Evolutionary conservation across 2,113 vertebrate species (phyloP).

Genomic region (Peromyscus maniculatus): DNA sequence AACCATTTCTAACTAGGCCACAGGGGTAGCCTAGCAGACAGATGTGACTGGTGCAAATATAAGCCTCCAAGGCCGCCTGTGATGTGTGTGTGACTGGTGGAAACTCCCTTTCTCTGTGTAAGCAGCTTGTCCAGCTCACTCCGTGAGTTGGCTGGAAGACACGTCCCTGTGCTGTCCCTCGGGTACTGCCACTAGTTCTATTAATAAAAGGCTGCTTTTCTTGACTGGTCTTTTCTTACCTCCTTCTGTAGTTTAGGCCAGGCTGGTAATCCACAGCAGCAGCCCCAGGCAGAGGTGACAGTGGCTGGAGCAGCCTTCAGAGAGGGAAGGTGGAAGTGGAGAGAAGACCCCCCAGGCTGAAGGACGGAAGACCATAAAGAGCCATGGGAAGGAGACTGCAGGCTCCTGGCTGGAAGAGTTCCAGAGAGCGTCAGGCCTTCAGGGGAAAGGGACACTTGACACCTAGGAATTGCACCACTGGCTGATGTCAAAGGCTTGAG

Average conservation of each 20-base stretch:
- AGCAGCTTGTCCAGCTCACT: background rate
- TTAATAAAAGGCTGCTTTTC: background rate
- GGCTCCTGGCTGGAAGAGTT: background rate
- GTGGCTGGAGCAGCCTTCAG: background rate
- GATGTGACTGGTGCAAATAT: background rate
- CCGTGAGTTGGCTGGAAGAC: background rate
- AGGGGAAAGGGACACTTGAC: background rate
- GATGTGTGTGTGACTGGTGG: background rate
- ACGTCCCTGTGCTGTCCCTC: background rate
- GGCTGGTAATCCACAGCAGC: background rate
- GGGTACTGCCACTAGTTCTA: background rate
- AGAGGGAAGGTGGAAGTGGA: too few relatives aligned
- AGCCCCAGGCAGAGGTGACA: background rate
- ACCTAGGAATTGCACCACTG: background rate
- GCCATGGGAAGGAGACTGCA: background rate
- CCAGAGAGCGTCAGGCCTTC: background rate
- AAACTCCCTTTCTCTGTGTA: background rate
- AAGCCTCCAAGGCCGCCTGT: background rate
- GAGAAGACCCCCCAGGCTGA: background rate
- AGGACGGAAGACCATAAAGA: background rate
- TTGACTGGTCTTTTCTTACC: background rate
- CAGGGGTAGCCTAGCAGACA: background rate
- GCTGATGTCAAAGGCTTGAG: background rate
- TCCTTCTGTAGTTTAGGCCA: background rate
- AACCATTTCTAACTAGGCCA: background rate